Evolutionary conservation across 2,113 vertebrate genomes (phyloP).

Genomic region (Azemiops feae): DNA sequence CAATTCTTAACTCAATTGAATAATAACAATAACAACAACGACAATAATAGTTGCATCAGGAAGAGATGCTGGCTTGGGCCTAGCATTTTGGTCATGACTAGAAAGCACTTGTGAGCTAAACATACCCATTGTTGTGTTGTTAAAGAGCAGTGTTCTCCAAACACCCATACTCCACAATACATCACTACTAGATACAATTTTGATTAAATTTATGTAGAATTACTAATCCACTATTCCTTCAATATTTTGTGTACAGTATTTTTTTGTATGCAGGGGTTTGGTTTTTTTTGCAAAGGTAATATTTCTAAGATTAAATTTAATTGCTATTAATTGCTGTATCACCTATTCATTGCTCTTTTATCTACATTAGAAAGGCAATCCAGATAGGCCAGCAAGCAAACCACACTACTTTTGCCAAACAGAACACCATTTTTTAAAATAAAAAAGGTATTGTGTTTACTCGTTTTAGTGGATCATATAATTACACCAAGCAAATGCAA

Average conservation of each 20-base stretch:
- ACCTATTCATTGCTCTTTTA: background rate
- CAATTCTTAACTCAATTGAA: background rate
- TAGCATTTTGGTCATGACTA: background rate
- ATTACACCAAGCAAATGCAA: background rate
- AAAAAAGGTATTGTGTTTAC: background rate
- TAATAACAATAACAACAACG: background rate
- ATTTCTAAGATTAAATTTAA: background rate
- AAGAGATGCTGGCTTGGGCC: background rate
- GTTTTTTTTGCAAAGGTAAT: background rate
- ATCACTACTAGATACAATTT: background rate
- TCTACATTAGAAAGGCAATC: constrained; percentile 10
- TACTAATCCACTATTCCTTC: constrained; percentile 2
- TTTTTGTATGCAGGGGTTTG: background rate
- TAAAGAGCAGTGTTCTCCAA: background rate
- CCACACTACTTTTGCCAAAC: background rate
- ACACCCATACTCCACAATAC: background rate
- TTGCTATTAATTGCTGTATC: background rate
- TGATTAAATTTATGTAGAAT: background rate
- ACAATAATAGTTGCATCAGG: background rate
- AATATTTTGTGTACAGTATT: background rate
- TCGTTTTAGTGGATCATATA: background rate
- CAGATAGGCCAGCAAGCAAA: background rate
- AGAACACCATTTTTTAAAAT: background rate
- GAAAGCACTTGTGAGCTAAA: background rate
- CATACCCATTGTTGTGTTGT: background rate